Base-by-base conservation (phyloP, 2,797 vertebrate species). In the Otolemur crassicaudatus region DNA sequence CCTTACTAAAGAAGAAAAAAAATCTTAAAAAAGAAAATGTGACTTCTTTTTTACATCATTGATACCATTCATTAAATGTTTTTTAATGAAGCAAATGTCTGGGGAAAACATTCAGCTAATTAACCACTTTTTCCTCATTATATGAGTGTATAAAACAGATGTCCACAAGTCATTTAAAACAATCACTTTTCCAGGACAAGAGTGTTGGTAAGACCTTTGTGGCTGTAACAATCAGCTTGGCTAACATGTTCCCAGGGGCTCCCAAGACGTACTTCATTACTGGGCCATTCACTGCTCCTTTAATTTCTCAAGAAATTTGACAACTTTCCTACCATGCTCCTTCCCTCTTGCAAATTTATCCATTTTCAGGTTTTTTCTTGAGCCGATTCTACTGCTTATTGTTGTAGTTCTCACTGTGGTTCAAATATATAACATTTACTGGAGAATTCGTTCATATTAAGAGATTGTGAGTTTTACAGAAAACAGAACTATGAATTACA, bases 21-120 rank as follows among this genome's bases (percentile, higher is more conserved):
- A 29, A 19, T 58, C 83, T 90, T 31, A 25, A 53, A 86, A 84
- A 56, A 86, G 11, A 72, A 76, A 92, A 77, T 27, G 5, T 43
- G 1, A 34, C 77, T 94, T 79, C 1, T 46, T 81, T 96, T 91
- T 87, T 80, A 80, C 70, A 56, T 95, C 27, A 90, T 5, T 79
- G n/a, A 79, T 82, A 40, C 4, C 40, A 72, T 79, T 91, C 87
- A 60, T 87, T 77, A 85, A 91, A 60, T 65, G 79, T 29, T 70
- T 91, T 92, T 85, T 40, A 97, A 84, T 65, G 49, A 93, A 90
- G 70, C 77, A 75, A 89, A 84, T 90, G 61, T 89, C 69, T 75
- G 16, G 22, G 43, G 43, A 91, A 96, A 95, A 80, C 53, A 69
- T n/a, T 95, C n/a, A 77, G 29, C 14, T 89, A 83, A 91, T 73